A percentile compares a stretch with the other conserved stretches of the same genome.
Conservation (phyloP, 2,113 vertebrate species). For the Saimiri boliviensis region DNA sequence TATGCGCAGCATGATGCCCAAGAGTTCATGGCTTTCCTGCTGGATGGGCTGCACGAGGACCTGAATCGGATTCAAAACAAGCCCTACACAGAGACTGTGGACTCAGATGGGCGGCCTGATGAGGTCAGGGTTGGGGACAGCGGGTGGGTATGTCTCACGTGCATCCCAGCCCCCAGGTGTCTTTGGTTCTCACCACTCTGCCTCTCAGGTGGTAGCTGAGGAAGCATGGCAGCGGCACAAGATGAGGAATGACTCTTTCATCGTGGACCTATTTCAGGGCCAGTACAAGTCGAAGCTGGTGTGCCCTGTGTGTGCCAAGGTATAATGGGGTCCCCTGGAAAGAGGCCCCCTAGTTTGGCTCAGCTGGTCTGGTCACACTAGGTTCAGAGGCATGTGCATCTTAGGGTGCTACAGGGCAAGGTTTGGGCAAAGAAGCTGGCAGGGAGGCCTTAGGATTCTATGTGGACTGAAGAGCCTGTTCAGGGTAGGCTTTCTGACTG, state of each 20-base stretch:
- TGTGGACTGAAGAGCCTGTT: neutral
- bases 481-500: neutral
- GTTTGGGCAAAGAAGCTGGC: neutral
- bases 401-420: neutral
- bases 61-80: conserved; percentile 99
- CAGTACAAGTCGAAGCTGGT: conserved; percentile 99
- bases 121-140: conserved; percentile 84
- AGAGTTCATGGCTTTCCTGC: conserved; percentile 99
- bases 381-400: neutral
- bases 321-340: conserved; percentile 69
- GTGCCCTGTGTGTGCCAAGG: conserved; percentile 98
- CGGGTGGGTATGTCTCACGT: neutral
- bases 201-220: conserved; percentile 94
- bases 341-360: neutral
- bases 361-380: neutral
- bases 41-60: conserved; percentile 98
- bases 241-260: conserved; percentile 98
- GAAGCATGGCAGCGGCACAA: conserved; percentile 99
- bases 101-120: conserved; percentile 96
- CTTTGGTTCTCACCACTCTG: neutral
- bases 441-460: neutral
- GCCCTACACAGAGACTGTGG: conserved; percentile 97
- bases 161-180: accelerated
- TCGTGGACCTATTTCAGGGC: conserved; percentile 99
- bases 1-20: conserved; percentile 98